These are phyloP conservation scores for Phalacrocorax carbo DNA, from an alignment of 2,113 vertebrate species.

Conservation along the genomic window DNA sequence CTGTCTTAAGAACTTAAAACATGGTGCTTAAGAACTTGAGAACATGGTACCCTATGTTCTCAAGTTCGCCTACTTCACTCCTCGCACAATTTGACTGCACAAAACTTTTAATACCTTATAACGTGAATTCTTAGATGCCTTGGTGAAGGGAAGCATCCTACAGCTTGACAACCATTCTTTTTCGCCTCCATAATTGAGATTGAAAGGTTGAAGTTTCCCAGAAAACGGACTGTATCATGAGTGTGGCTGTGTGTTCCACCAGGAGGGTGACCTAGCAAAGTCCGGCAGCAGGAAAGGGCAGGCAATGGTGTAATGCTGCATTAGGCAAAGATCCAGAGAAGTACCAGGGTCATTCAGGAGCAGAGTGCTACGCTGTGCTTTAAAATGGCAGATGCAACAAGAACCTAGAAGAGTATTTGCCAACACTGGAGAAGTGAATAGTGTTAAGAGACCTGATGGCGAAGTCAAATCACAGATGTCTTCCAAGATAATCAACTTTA, in stretches of 20 bases:
- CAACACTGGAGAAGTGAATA: neutral
- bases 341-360: neutral
- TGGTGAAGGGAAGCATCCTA: neutral
- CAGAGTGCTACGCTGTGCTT: neutral
- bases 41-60: neutral
- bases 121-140: neutral
- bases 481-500: neutral
- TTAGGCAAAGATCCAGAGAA: neutral
- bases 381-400: neutral
- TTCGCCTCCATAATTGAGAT: rapidly evolving
- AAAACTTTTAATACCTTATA: neutral
- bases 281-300: neutral
- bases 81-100: neutral
- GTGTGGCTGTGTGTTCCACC: rapidly evolving
- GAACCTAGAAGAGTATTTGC: neutral
- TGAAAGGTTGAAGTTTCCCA: neutral
- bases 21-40: neutral
- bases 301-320: neutral
- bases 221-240: rapidly evolving
- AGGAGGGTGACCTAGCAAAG: neutral
- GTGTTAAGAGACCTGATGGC: neutral
- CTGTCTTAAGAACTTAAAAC: neutral
- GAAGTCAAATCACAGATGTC: neutral
- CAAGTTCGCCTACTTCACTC: neutral
- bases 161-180: neutral